Percentiles rank a stretch among this genome's conserved stretches.
Evolutionary conservation across 2,888 invertebrate genomes (phyloP).

Genomic region (Ischnura elegans): DNA sequence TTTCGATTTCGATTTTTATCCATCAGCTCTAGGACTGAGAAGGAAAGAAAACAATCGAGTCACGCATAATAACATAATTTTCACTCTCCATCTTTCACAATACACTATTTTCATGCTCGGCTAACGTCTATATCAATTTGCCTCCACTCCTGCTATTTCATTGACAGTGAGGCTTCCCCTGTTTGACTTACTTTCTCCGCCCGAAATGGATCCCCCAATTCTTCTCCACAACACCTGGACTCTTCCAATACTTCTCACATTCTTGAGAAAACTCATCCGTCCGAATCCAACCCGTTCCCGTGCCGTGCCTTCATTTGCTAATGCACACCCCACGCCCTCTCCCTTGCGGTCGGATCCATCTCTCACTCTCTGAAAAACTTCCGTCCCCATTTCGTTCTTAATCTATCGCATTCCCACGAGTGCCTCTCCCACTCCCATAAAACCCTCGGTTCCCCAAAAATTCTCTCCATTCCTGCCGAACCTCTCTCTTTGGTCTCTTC

Average conservation of each 20-base stretch:
- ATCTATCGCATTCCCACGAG: slow-evolving; percentile 17
- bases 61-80: background rate
- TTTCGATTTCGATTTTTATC: background rate
- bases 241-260: background rate
- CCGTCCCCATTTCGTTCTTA: background rate
- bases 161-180: background rate
- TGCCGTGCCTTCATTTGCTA: background rate
- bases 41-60: background rate
- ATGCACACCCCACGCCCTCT: background rate
- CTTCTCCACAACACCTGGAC: background rate
- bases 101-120: background rate
- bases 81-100: background rate
- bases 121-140: background rate
- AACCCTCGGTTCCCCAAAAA: background rate
- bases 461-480: background rate
- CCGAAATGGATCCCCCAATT: background rate
- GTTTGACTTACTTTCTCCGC: background rate
- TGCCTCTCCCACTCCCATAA: background rate
- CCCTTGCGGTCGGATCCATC: too few species aligned
- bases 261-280: background rate
- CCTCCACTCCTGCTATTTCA: background rate
- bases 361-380: background rate
- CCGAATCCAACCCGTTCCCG: background rate
- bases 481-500: background rate
- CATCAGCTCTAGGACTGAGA: background rate